Conservation (phyloP, 2,113 vertebrate genomes). For the Dasyurus viverrinus region DNA sequence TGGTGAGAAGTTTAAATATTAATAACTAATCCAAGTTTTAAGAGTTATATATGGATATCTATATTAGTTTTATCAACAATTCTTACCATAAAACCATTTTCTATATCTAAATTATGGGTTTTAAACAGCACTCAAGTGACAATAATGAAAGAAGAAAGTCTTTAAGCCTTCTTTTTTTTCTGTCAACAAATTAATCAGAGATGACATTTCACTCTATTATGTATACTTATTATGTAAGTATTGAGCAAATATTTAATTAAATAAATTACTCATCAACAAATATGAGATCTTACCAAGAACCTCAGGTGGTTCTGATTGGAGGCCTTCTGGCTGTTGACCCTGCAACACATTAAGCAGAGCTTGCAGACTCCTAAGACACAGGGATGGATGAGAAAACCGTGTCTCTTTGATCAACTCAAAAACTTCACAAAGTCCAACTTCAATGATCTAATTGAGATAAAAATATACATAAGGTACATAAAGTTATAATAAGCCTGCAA, state of each 20-base stretch:
- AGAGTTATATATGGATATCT: background rate
- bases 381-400: slow-evolving; percentile 95
- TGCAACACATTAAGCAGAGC: slow-evolving; percentile 97
- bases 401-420: slow-evolving; percentile 99
- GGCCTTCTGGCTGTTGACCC: slow-evolving; percentile 97
- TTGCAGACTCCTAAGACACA: slow-evolving; percentile 97
- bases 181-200: background rate
- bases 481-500: slow-evolving; percentile 32
- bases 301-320: slow-evolving; percentile 97
- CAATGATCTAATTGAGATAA: slow-evolving; percentile 91
- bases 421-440: slow-evolving; percentile 98
- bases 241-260: background rate
- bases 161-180: background rate
- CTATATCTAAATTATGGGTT: background rate
- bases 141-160: slow-evolving; percentile 17
- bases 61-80: background rate
- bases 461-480: slow-evolving; percentile 28
- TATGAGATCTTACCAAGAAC: slow-evolving; percentile 90
- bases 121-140: background rate
- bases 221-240: background rate
- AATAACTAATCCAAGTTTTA: background rate
- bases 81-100: slow-evolving; percentile 23
- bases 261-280: background rate
- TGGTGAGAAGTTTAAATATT: background rate
- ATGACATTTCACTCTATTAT: background rate